A percentile compares a stretch with the other conserved stretches of the same genome.
These are phyloP conservation scores for Agapornis canus DNA, from an alignment of 2,797 vertebrate species.

Conservation along the genomic window DNA sequence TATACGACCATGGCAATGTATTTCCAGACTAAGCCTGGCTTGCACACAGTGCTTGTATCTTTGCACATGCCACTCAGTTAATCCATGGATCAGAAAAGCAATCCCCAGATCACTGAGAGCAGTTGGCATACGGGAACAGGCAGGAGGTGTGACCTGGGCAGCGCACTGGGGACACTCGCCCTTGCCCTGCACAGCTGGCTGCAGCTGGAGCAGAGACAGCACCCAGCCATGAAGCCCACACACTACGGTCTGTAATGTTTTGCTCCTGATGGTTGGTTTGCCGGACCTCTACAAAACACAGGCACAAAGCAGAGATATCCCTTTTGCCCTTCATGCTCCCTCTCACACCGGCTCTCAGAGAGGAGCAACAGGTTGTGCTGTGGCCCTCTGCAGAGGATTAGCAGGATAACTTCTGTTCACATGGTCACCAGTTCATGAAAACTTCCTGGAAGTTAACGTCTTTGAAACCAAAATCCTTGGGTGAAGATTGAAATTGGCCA, in stretches of 20 bases:
- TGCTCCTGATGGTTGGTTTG: accelerated
- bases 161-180: accelerated
- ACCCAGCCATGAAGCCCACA: accelerated
- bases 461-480: not conserved
- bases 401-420: not conserved
- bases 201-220: not conserved
- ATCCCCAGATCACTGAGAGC: not conserved
- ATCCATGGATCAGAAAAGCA: constrained; percentile 9
- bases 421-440: not conserved
- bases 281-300: not conserved
- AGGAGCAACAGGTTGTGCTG: not conserved
- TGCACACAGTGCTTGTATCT: not conserved
- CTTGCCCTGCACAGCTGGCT: not conserved
- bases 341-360: accelerated
- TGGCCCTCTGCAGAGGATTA: not conserved
- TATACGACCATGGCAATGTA: accelerated
- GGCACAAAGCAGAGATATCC: not conserved
- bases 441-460: not conserved
- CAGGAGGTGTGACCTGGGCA: not conserved
- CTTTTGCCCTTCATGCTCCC: not conserved
- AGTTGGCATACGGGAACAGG: not conserved
- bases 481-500: constrained; percentile 15
- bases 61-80: not conserved
- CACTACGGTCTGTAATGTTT: accelerated
- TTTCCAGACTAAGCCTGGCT: not conserved